Base-by-base conservation (phyloP, 2,113 vertebrate species). In the Coptodon bakossiorum region DNA sequence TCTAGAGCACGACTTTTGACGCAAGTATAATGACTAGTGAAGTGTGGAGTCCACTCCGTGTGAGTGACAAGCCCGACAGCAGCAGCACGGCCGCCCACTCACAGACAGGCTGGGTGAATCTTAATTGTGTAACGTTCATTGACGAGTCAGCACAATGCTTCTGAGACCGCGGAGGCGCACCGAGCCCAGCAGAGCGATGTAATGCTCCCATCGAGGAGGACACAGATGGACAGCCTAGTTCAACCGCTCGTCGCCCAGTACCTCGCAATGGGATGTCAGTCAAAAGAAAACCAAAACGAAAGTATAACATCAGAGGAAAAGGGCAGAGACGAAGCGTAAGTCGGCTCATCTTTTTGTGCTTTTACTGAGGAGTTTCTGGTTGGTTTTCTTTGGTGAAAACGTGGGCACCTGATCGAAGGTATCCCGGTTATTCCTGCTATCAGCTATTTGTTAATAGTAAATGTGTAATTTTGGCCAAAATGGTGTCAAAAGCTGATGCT, bases 171-270 rank as follows among this genome's bases (percentile, higher is more conserved):
- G 83, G 86, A 89, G 94, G 91, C 87, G 89, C 93, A 89, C 91
- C 14, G 87, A 93, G 86, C 87, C 89, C 54, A 90, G 84, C 94
- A 83, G 59, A 91, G 89, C 81, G 86, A 94, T 95, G 93, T 90
- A 81, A 94, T 94, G 94, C 94, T 95, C 92, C 91, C 93, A 82
- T 80, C 91, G 87, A 95, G 92, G 89, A 93, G 92, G 27, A 95
- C 94, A 48, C 95, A 95, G 91, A 96, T 96, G 95, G 95, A 96
- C 93, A 96, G 96, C 93, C 91, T 96, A 12, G 96, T 96, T 54
- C 94, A 96, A 92, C 96, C 96, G 59, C 95, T 96, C 81, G 96
- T 96, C 82, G 95, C 96, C 92, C 95, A 96, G 87, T 96, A 96
- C 88, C 95, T 96, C 81, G 95, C 94, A 48, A 96, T 96, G 95